phyloP scores from a whole-genome alignment of 2,888 invertebrate species.

The Apamea epomidion region DNA sequence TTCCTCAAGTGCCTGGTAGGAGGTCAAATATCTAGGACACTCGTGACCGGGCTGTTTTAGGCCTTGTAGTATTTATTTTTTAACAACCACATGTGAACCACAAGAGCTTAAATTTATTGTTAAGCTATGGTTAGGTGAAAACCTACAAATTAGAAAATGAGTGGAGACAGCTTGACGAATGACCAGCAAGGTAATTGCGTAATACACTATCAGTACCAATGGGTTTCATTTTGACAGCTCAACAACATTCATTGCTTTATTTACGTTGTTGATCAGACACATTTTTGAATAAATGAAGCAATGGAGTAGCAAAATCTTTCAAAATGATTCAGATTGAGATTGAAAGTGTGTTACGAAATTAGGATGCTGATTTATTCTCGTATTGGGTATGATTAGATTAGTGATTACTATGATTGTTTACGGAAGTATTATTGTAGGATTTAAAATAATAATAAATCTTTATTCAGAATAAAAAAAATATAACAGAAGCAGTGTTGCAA shows the following conservation, averaged over 20 bases:
- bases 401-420: background rate
- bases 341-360: no score
- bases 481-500: background rate
- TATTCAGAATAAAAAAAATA: background rate
- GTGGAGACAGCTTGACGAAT: no score
- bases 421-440: background rate
- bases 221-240: no score
- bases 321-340: no score
- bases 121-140: background rate
- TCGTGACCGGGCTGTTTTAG: slow-evolving; percentile 24
- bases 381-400: background rate
- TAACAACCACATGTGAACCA: background rate
- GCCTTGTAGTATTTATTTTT: slow-evolving; percentile 7
- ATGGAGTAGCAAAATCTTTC: no score
- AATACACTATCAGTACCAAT: no score
- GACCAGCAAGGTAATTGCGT: no score
- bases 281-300: no score
- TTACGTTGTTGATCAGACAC: no score
- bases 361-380: background rate
- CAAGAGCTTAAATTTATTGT: background rate
- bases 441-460: background rate
- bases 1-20: background rate
- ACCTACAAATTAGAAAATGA: background rate
- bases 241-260: no score
- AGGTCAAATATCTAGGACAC: slow-evolving; percentile 50